A percentile compares a stretch with the other conserved stretches of the same genome.
Conservation (phyloP, 2,888 invertebrate genomes). For the Thymelicus sylvestris region DNA sequence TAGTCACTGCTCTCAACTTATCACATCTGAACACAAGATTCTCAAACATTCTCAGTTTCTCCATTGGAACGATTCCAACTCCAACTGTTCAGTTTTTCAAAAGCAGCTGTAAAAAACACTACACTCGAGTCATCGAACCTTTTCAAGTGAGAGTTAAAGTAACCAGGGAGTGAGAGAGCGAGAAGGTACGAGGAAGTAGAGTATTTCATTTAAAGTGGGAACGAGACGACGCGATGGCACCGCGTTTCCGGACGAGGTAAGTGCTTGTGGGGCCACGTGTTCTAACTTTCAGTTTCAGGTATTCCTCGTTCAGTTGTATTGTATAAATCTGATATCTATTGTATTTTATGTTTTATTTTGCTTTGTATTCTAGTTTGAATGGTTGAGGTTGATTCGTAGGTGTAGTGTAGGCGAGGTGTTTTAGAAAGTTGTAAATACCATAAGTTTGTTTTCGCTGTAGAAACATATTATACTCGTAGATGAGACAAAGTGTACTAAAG, state of each 20-base stretch:
- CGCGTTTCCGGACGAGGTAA: constrained; percentile 76
- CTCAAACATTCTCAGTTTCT: too few species aligned
- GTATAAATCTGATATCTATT: neutral
- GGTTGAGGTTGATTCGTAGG: neutral
- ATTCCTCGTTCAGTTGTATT: constrained; percentile 32
- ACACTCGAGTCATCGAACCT: constrained; percentile 10
- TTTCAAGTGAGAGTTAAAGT: constrained; percentile 46
- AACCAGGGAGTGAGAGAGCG: constrained; percentile 80
- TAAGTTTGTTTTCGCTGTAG: neutral
- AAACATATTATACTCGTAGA: neutral
- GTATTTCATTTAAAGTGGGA: constrained; percentile 77
- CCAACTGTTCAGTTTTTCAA: constrained; percentile 39
- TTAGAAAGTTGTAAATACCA: constrained; percentile 14
- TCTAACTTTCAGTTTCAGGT: constrained; percentile 65
- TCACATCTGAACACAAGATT: too few species aligned
- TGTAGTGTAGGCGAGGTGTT: constrained; percentile 21
- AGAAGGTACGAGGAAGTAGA: constrained; percentile 56
- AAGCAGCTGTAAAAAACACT: neutral
- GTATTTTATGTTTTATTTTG: neutral
- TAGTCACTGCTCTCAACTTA: constrained; percentile 53
- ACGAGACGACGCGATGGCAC: constrained; percentile 78
- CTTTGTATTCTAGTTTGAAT: neutral
- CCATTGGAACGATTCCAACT: constrained; percentile 16
- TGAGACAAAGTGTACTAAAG: too few species aligned
- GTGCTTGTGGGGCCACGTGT: constrained; percentile 77